These are phyloP conservation scores for Athalia cordata DNA, from an alignment of 2,888 invertebrate species.

Conservation along the genomic window DNA sequence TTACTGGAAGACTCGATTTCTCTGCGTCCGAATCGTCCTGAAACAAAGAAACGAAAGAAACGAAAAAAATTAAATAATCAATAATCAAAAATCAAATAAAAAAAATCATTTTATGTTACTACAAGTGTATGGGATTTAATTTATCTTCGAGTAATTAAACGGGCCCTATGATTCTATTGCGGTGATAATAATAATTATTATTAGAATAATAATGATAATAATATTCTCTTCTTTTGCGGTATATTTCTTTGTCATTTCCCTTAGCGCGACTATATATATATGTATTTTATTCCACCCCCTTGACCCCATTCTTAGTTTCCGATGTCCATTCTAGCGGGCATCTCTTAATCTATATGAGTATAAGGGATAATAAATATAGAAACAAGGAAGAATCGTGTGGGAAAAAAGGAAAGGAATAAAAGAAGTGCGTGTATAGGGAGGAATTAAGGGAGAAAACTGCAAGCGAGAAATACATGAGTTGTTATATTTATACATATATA, in stretches of 20 bases:
- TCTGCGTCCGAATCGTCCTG: conserved; percentile 68
- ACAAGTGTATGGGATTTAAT: too few species aligned
- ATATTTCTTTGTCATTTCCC: too few species aligned
- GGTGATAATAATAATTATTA: too few species aligned
- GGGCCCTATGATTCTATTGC: too few species aligned
- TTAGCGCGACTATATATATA: too few species aligned
- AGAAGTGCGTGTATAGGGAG: neutral
- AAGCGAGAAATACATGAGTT: neutral
- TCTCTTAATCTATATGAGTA: conserved; percentile 66
- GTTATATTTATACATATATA: conserved; percentile 30
- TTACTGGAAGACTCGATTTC: conserved; percentile 67
- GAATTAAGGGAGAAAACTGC: neutral
- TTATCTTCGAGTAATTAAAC: too few species aligned
- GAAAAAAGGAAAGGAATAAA: neutral
- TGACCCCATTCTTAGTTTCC: conserved; percentile 61
- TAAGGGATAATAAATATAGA: conserved; percentile 27
- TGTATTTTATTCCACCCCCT: neutral
- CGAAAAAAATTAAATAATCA: conserved; percentile 32
- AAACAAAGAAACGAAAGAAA: conserved; percentile 55
- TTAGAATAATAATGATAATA: too few species aligned
- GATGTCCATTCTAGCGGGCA: conserved; percentile 60
- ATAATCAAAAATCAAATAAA: conserved; percentile 6
- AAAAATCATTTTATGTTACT: too few species aligned
- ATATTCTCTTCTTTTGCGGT: too few species aligned
- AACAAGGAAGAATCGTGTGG: neutral